A percentile compares a stretch with the other conserved stretches of the same genome.
phyloP scores from a whole-genome alignment of 2,888 invertebrate species.

The Lycia hirtaria region DNA sequence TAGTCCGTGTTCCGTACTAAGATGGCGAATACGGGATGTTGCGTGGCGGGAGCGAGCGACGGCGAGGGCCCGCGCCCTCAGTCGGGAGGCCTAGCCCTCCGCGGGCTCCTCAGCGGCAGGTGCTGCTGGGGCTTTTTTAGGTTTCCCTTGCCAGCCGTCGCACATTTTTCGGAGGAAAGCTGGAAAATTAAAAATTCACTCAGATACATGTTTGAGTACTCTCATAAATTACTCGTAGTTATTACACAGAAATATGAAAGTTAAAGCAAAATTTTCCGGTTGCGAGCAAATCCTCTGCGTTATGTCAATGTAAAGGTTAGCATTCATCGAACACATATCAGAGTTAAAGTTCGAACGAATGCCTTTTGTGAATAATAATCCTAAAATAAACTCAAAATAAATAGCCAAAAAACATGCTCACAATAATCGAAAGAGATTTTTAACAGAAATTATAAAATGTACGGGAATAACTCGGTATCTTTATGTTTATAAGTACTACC shows the following conservation, averaged over 20 bases:
- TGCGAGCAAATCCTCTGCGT: too few species aligned
- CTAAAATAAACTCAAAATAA: too few species aligned
- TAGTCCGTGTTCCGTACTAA: constrained; percentile 66
- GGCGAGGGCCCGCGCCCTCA: constrained; percentile 43
- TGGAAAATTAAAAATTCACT: constrained; percentile 61
- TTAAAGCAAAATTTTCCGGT: too few species aligned
- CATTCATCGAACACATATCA: too few species aligned
- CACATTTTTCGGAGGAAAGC: constrained; percentile 96
- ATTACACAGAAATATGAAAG: background rate
- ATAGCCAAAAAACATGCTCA: too few species aligned
- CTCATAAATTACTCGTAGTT: background rate
- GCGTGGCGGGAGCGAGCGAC: constrained; percentile 48
- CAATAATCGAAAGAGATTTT: too few species aligned
- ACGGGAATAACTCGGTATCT: too few species aligned
- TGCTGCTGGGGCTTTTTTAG: constrained; percentile 42
- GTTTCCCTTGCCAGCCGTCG: constrained; percentile 83
- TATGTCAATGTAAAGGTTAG: too few species aligned
- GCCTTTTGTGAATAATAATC: too few species aligned
- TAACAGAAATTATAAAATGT: too few species aligned
- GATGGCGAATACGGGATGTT: constrained; percentile 69
- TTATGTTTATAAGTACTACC: too few species aligned
- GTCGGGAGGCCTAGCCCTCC: constrained; percentile 59
- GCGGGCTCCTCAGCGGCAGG: constrained; percentile 64
- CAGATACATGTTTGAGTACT: background rate
- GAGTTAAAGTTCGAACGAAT: too few species aligned